Conservation (phyloP, 2,888 invertebrate genomes). For the Laspeyria flexula region DNA sequence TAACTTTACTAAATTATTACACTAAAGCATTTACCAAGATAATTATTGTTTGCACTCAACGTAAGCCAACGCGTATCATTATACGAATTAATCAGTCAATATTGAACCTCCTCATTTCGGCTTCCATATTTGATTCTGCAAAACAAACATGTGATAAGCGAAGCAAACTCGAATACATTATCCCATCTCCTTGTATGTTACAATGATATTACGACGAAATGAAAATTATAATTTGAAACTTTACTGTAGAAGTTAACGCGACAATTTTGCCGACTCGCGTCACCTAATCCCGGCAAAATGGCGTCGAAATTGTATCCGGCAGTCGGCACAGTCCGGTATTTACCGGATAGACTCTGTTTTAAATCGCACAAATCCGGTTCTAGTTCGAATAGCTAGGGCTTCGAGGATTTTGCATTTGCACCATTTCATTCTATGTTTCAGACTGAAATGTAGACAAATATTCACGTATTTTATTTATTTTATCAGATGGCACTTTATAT, state of each 20-base stretch:
- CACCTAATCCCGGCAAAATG: constrained; percentile 58
- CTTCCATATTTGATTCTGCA: background rate
- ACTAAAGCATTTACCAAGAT: background rate
- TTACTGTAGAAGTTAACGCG: constrained; percentile 42
- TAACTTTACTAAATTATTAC: background rate
- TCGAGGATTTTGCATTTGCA: constrained; percentile 51
- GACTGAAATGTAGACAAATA: constrained; percentile 15
- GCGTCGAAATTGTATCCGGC: constrained; percentile 50
- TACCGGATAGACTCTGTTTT: constrained; percentile 58
- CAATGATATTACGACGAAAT: constrained; percentile 26
- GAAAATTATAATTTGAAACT: constrained; percentile 48
- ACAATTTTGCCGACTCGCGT: constrained; percentile 37
- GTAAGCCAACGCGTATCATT: background rate
- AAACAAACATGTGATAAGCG: background rate
- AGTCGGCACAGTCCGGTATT: constrained; percentile 51
- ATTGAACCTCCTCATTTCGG: background rate
- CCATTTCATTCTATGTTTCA: constrained; percentile 29
- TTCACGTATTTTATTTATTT: constrained; percentile 9
- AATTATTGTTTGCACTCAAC: background rate
- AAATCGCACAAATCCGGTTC: constrained; percentile 53
- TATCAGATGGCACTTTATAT: background rate
- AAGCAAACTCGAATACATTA: background rate
- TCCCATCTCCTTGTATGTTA: constrained; percentile 1
- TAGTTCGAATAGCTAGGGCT: constrained; percentile 37
- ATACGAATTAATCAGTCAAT: constrained; percentile 2